Conservation (phyloP, 2,113 vertebrate species). For the Pavo muticus region DNA sequence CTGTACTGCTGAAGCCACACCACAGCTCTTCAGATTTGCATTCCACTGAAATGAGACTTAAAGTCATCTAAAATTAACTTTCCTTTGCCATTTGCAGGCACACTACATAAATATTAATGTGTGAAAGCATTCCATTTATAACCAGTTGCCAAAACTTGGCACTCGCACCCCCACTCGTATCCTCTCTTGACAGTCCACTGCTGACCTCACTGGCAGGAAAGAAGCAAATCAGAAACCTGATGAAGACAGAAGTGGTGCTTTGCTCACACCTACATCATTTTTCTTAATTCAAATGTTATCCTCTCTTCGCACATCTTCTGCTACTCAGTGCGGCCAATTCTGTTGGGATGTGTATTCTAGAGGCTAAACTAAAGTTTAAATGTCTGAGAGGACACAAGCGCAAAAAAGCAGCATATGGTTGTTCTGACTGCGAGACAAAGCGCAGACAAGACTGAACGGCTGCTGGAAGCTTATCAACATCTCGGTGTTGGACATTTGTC, state of each 20-base stretch:
- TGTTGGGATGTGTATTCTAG: neutral
- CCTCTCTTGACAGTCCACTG: neutral
- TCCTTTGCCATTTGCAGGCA: neutral
- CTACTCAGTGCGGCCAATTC: neutral
- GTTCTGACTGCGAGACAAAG: neutral
- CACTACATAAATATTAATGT: neutral
- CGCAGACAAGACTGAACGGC: neutral
- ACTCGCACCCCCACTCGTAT: neutral
- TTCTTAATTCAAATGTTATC: neutral
- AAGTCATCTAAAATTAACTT: constrained; percentile 1
- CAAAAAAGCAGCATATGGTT: neutral
- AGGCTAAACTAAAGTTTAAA: neutral
- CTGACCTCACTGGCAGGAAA: neutral
- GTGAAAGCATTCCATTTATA: neutral
- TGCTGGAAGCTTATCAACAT: neutral
- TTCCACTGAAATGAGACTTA: neutral
- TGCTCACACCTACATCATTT: neutral
- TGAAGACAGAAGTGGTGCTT: neutral
- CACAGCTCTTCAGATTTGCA: neutral
- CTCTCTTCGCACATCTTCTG: neutral
- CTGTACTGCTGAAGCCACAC: neutral
- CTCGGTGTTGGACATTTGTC: fast-evolving
- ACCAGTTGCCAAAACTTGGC: neutral
- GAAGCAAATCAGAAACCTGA: neutral
- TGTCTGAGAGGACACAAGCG: neutral